Conservation (phyloP, 2,797 vertebrate genomes). For the Pyrocephalus nanus region DNA sequence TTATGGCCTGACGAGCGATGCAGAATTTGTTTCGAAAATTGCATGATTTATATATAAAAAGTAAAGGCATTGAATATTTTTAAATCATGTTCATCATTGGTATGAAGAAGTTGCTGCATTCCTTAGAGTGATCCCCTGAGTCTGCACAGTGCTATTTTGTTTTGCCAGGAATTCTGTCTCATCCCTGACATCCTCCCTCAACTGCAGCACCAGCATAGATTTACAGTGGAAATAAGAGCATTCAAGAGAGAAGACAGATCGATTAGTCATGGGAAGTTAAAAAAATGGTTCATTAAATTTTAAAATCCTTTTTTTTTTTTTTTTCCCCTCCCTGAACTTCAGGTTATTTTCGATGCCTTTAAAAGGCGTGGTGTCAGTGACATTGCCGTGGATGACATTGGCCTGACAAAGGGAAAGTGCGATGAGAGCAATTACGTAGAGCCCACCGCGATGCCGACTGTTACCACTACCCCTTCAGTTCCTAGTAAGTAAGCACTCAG, state of each 20-base stretch:
- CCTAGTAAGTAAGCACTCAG: slow-evolving; percentile 78
- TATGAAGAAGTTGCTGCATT: not conserved
- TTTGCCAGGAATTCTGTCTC: not conserved
- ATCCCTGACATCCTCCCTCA: not conserved
- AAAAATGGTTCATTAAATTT: not conserved
- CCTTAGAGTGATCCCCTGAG: not conserved
- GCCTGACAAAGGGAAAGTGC: slow-evolving; percentile 79
- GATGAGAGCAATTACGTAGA: slow-evolving; percentile 76
- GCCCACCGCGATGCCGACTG: slow-evolving; percentile 81
- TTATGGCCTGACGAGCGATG: not conserved
- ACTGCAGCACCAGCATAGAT: not conserved
- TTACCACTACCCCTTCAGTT: slow-evolving; percentile 63
- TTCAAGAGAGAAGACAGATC: not conserved
- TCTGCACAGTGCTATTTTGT: not conserved
- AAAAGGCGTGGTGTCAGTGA: slow-evolving; percentile 76
- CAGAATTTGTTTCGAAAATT: not conserved
- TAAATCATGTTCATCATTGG: not conserved
- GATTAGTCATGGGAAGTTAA: fast-evolving
- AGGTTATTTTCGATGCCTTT: slow-evolving; percentile 87
- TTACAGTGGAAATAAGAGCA: not conserved
- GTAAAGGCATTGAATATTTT: not conserved
- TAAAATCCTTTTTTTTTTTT: not conserved
- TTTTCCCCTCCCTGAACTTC: not conserved
- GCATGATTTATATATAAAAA: not conserved
- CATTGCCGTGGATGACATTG: slow-evolving; percentile 90